Percentiles rank a stretch among this genome's conserved stretches.
phyloP scores from a whole-genome alignment of 2,113 vertebrate genomes.

The Pachycephala philippinensis region DNA sequence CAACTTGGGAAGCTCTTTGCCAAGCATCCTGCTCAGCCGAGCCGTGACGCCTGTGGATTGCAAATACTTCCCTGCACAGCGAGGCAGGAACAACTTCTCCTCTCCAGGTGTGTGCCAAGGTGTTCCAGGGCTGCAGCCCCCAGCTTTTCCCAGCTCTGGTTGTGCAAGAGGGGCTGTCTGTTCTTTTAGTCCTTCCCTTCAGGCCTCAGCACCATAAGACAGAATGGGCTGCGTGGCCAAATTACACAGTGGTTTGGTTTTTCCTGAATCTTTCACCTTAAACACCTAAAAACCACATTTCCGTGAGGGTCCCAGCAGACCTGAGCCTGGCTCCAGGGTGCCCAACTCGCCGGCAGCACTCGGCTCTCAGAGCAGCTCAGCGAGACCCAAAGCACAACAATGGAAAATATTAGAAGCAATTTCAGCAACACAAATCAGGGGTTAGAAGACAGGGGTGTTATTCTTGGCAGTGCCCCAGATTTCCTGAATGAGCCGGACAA shows the following conservation, averaged over 20 bases:
- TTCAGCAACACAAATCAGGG: not conserved
- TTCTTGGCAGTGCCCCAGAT: slow-evolving; percentile 29
- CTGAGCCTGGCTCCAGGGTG: not conserved
- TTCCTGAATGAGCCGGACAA: slow-evolving; percentile 4
- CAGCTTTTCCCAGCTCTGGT: not conserved
- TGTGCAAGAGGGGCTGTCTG: no score
- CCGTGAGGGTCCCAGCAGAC: not conserved
- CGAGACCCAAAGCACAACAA: not conserved
- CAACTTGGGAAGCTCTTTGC: not conserved
- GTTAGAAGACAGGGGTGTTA: slow-evolving; percentile 25
- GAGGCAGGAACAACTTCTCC: not conserved
- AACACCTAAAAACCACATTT: not conserved
- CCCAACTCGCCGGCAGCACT: not conserved
- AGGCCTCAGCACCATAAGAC: rapidly evolving
- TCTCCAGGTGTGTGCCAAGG: not conserved
- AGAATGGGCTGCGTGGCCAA: not conserved
- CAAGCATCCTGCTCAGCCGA: not conserved
- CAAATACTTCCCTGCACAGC: not conserved
- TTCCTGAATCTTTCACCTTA: not conserved
- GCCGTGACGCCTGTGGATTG: rapidly evolving
- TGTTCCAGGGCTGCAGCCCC: not conserved
- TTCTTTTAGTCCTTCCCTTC: not conserved
- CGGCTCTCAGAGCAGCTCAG: not conserved
- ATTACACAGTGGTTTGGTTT: not conserved
- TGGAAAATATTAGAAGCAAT: slow-evolving; percentile 36